Evolutionary conservation across 2,888 invertebrate genomes (phyloP).

Genomic region (Napeogenes sylphis): DNA sequence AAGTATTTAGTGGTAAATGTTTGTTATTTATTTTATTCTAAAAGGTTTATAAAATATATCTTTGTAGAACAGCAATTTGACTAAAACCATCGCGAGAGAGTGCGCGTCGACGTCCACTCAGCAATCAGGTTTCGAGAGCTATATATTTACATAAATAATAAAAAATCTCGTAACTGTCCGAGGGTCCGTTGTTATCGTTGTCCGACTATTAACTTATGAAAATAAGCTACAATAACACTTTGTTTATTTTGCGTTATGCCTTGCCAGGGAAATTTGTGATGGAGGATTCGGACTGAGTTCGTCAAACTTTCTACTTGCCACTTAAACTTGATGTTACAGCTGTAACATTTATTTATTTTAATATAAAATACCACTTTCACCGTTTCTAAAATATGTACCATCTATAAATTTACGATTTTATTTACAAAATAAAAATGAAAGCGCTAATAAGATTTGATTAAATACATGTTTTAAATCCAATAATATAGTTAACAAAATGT

Average conservation of each 20-base stretch:
- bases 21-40: neutral
- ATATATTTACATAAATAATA: slow-evolving; percentile 53
- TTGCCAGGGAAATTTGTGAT: slow-evolving; percentile 64
- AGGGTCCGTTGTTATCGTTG: slow-evolving; percentile 40
- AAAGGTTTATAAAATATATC: neutral
- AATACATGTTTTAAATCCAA: neutral
- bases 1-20: neutral
- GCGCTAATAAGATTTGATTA: no score
- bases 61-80: slow-evolving; percentile 7
- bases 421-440: no score
- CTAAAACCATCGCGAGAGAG: slow-evolving; percentile 4
- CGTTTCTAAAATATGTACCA: no score
- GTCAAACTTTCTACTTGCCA: slow-evolving; percentile 39
- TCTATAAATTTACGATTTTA: no score
- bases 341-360: neutral
- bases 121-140: slow-evolving; percentile 38
- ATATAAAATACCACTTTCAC: no score
- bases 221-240: slow-evolving; percentile 76
- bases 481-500: no score
- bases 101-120: slow-evolving; percentile 26
- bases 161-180: slow-evolving; percentile 36
- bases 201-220: slow-evolving; percentile 74
- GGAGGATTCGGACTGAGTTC: slow-evolving; percentile 48
- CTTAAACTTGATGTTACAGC: neutral
- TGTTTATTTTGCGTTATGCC: slow-evolving; percentile 74